phyloP scores from a whole-genome alignment of 2,888 invertebrate genomes.

The Tipula lateralis region DNA sequence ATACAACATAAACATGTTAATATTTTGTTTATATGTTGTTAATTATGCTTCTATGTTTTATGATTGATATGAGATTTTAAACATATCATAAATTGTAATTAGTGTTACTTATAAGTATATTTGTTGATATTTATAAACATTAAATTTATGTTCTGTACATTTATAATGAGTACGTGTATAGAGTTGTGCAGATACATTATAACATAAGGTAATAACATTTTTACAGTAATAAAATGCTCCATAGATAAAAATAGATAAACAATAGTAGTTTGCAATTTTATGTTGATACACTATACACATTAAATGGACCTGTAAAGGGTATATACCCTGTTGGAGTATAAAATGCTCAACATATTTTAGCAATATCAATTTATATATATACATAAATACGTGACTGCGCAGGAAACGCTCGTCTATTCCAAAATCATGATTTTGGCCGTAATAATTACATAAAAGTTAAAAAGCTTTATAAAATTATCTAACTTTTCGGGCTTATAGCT shows the following conservation, averaged over 20 bases:
- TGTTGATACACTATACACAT: background rate
- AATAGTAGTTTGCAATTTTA: background rate
- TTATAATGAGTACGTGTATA: background rate
- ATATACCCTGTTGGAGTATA: background rate
- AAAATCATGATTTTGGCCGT: too few species aligned
- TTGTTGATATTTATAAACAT: background rate
- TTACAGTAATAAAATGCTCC: background rate
- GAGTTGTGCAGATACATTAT: background rate
- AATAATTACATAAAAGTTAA: too few species aligned
- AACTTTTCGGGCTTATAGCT: too few species aligned
- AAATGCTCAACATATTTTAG: too few species aligned
- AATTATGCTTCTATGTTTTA: background rate
- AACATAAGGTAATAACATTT: background rate
- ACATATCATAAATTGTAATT: conserved; percentile 19
- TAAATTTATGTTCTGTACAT: background rate
- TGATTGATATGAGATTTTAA: conserved; percentile 11
- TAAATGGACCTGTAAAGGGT: background rate
- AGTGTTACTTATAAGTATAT: background rate
- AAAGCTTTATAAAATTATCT: too few species aligned
- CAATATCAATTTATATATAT: too few species aligned
- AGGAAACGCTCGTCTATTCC: too few species aligned
- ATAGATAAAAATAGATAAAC: background rate
- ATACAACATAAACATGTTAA: background rate
- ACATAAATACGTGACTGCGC: too few species aligned
- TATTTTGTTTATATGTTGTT: background rate